Evolutionary conservation across 2,113 vertebrate genomes (phyloP).

Genomic region (Microtus montanus): DNA sequence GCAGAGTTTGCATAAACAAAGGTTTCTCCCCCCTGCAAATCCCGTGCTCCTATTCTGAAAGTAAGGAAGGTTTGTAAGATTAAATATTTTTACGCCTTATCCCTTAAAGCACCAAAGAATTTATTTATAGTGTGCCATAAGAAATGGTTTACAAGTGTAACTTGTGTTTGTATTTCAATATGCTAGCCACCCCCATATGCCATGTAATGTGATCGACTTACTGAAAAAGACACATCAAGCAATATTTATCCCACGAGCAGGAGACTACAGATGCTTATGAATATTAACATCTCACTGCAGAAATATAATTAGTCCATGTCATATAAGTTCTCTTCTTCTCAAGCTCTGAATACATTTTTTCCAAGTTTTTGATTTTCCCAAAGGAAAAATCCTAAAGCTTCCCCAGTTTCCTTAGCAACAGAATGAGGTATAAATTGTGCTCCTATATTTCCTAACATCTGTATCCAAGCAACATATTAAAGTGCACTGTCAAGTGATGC

Average conservation of each 20-base stretch:
- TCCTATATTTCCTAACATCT: conserved; percentile 74
- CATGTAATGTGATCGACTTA: conserved; percentile 54
- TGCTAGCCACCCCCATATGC: background rate
- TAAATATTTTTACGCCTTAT: background rate
- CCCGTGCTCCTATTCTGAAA: conserved; percentile 16
- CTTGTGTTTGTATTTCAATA: conserved; percentile 67
- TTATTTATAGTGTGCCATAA: conserved; percentile 35
- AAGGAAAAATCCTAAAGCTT: conserved; percentile 74
- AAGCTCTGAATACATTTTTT: conserved; percentile 67
- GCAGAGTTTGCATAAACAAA: conserved; percentile 14
- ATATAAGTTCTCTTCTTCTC: background rate
- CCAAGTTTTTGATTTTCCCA: conserved; percentile 57
- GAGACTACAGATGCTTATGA: conserved; percentile 41
- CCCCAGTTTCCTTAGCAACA: conserved; percentile 84
- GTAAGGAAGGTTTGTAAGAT: background rate
- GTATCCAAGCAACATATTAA: conserved; percentile 82
- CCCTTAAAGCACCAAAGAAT: conserved; percentile 29
- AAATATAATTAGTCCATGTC: conserved; percentile 46
- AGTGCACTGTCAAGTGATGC: conserved; percentile 60
- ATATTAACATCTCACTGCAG: conserved; percentile 51
- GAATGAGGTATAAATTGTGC: conserved; percentile 80
- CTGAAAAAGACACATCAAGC: conserved; percentile 25
- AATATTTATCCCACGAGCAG: conserved; percentile 63
- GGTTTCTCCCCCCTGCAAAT: background rate
- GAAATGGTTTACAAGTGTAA: conserved; percentile 51